These are phyloP conservation scores for Chloroclystis v-ata DNA, from an alignment of 2,888 invertebrate genomes.

Conservation along the genomic window DNA sequence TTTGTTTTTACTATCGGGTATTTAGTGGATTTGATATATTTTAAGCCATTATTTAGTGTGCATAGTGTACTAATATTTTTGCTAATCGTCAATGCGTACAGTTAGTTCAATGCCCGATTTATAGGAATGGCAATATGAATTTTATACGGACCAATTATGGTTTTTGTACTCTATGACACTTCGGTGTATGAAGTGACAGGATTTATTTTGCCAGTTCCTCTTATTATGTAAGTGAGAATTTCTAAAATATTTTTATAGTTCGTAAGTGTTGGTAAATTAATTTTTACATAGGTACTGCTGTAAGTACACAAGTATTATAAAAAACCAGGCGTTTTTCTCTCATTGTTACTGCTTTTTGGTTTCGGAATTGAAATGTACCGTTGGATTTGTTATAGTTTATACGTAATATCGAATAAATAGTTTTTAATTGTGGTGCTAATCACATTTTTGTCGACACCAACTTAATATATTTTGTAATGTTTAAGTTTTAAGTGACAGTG, in stretches of 20 bases:
- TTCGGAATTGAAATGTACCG: conserved; percentile 46
- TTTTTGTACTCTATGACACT: conserved; percentile 52
- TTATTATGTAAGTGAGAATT: conserved; percentile 77
- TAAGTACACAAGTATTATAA: conserved; percentile 64
- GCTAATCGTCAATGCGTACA: conserved; percentile 59
- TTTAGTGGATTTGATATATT: conserved; percentile 72
- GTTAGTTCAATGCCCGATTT: conserved; percentile 63
- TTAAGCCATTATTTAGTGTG: conserved; percentile 69
- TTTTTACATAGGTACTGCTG: conserved; percentile 63
- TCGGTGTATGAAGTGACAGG: conserved; percentile 55
- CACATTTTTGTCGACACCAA: conserved; percentile 57
- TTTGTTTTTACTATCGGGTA: conserved; percentile 63
- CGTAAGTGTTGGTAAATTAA: conserved; percentile 73
- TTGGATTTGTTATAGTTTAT: conserved; percentile 50
- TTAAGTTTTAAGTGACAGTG: conserved; percentile 63
- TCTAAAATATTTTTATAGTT: conserved; percentile 73
- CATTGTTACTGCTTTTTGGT: conserved; percentile 33
- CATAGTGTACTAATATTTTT: conserved; percentile 74
- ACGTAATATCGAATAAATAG: conserved; percentile 48
- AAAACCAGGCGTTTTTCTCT: conserved; percentile 31
- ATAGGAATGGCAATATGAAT: conserved; percentile 73
- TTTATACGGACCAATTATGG: conserved; percentile 66
- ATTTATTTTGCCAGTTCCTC: conserved; percentile 79
- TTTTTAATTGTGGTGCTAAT: conserved; percentile 69
- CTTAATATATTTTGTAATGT: conserved; percentile 54